A percentile compares a stretch with the other conserved stretches of the same genome.
Evolutionary conservation across 2,113 vertebrate genomes (phyloP).

Genomic region (Xenopus borealis): DNA sequence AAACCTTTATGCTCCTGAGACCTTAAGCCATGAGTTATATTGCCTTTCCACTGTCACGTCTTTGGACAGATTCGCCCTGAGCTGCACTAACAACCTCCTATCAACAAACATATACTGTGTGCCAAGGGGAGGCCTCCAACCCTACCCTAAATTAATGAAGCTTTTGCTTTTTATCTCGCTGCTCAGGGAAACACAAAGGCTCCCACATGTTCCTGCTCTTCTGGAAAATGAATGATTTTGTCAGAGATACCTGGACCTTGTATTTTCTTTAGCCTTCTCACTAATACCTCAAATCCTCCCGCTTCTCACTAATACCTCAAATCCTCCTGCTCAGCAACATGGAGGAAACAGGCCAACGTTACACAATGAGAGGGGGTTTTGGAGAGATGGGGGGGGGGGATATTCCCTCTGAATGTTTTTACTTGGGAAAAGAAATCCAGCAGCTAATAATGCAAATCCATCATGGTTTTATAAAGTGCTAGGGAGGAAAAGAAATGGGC

Average conservation of each 20-base stretch:
- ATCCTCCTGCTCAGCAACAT: not conserved
- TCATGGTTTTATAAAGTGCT: not conserved
- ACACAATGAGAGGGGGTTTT: not conserved
- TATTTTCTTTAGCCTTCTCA: not conserved
- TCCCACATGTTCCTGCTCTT: slow-evolving; percentile 13
- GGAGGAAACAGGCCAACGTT: not conserved
- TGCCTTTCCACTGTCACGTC: slow-evolving; percentile 44
- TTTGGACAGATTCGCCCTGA: slow-evolving; percentile 35
- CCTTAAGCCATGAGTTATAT: slow-evolving; percentile 46
- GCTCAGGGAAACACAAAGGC: slow-evolving; percentile 10
- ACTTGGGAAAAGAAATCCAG: not conserved
- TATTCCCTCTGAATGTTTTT: not conserved
- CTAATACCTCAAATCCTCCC: not conserved
- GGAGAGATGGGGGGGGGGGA: not conserved
- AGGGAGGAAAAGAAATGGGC: not conserved
- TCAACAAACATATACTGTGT: slow-evolving; percentile 12
- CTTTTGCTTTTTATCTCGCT: slow-evolving; percentile 6
- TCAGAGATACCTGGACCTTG: not conserved
- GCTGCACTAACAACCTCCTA: slow-evolving; percentile 22
- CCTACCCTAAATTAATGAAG: slow-evolving; percentile 2
- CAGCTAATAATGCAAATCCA: slow-evolving; percentile 6
- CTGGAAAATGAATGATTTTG: slow-evolving; percentile 1
- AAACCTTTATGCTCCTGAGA: slow-evolving; percentile 40
- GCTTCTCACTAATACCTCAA: not conserved
- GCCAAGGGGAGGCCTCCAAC: slow-evolving; percentile 27